Conservation (phyloP, 2,113 vertebrate genomes). For the Hiodon tergisus region DNA sequence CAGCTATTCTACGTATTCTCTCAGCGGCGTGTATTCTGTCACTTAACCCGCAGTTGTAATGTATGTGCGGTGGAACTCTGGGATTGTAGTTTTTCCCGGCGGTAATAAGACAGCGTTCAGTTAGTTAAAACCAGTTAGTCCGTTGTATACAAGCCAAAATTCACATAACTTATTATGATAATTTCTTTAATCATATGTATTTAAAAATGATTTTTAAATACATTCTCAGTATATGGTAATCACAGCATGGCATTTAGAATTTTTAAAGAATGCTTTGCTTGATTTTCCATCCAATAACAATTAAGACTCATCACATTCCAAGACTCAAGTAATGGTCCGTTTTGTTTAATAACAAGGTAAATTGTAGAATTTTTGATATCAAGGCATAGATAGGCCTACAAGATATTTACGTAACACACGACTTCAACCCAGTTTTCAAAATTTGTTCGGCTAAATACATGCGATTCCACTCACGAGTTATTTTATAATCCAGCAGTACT, state of each 20-base stretch:
- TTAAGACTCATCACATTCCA: no score
- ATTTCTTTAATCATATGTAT: background rate
- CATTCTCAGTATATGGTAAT: background rate
- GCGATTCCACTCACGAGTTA: background rate
- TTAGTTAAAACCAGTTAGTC: no score
- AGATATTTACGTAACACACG: background rate
- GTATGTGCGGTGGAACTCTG: conserved; percentile 40
- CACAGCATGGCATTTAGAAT: conserved; percentile 7
- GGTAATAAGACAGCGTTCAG: background rate
- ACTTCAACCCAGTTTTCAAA: background rate
- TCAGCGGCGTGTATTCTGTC: conserved; percentile 26
- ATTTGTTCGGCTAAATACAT: background rate
- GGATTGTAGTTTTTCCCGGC: conserved; percentile 57
- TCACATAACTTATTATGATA: no score
- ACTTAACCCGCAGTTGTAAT: conserved; percentile 22
- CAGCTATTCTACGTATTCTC: conserved; percentile 20
- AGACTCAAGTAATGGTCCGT: no score
- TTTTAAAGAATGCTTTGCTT: no score
- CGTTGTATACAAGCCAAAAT: no score
- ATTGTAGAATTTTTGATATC: background rate
- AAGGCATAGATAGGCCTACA: no score
- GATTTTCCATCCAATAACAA: no score
- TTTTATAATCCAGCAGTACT: conserved; percentile 8
- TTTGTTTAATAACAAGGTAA: background rate
- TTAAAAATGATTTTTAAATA: no score